Evolutionary conservation across 2,797 vertebrate species (phyloP).

Genomic region (Pteropus rufus): DNA sequence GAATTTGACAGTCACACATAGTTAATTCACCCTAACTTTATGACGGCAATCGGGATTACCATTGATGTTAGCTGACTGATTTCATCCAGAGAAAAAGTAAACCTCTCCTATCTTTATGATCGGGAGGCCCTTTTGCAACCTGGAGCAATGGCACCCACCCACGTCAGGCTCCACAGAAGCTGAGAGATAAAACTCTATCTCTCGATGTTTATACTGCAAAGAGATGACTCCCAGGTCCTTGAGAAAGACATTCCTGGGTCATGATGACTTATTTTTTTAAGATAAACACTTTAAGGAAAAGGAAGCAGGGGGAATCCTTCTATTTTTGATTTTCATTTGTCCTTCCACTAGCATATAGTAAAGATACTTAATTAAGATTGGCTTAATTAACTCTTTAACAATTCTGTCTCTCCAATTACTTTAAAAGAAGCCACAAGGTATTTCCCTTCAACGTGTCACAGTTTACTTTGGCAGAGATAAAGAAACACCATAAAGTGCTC

Average conservation of each 20-base stretch:
- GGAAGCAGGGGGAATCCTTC: not conserved
- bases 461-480: not conserved
- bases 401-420: not conserved
- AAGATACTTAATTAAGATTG: not conserved
- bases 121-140: not conserved
- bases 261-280: not conserved
- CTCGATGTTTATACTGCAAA: not conserved
- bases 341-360: not conserved
- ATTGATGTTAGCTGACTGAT: not conserved
- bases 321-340: not conserved
- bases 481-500: not conserved
- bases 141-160: not conserved
- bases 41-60: not conserved
- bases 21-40: not conserved
- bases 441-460: constrained; percentile 11
- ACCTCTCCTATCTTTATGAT: not conserved
- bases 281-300: not conserved
- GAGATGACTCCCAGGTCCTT: not conserved
- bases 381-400: not conserved
- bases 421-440: not conserved
- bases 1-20: not conserved
- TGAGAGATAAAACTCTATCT: not conserved
- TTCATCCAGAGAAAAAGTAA: not conserved
- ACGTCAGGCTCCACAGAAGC: not conserved
- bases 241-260: not conserved